Percentiles rank a stretch among this genome's conserved stretches.
phyloP scores from a whole-genome alignment of 2,797 vertebrate genomes.

The Coracias cyanogaster region DNA sequence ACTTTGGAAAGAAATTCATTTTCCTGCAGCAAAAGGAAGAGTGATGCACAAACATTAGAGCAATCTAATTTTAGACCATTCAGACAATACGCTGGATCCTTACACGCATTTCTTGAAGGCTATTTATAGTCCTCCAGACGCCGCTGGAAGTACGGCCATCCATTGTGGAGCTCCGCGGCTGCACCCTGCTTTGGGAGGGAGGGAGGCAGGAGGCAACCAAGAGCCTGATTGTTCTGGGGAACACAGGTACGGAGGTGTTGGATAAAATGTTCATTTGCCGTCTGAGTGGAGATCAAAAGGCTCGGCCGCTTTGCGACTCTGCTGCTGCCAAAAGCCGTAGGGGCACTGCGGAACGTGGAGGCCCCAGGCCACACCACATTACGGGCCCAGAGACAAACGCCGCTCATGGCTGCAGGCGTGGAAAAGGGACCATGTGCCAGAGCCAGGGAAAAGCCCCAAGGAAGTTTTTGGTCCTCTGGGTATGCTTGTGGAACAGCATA shows the following conservation, averaged over 20 bases:
- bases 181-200: background rate
- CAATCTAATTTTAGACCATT: constrained; percentile 66
- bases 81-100: constrained; percentile 58
- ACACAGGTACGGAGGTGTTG: constrained; percentile 32
- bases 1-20: constrained; percentile 46
- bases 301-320: background rate
- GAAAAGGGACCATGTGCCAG: background rate
- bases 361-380: background rate
- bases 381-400: background rate
- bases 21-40: constrained; percentile 43
- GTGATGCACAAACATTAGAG: constrained; percentile 31
- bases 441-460: accelerated
- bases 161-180: background rate
- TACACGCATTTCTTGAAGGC: background rate
- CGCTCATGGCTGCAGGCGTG: background rate
- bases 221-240: constrained; percentile 41
- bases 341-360: background rate
- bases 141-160: constrained; percentile 41
- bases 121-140: constrained; percentile 44
- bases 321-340: constrained; percentile 24
- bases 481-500: background rate
- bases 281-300: background rate
- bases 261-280: constrained; percentile 30
- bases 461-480: background rate
- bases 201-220: constrained; percentile 16